Evolutionary conservation across 2,888 invertebrate species (phyloP), one percentile per base, ranked within the genome.

Genomic region (Apamea monoglypha): DNA sequence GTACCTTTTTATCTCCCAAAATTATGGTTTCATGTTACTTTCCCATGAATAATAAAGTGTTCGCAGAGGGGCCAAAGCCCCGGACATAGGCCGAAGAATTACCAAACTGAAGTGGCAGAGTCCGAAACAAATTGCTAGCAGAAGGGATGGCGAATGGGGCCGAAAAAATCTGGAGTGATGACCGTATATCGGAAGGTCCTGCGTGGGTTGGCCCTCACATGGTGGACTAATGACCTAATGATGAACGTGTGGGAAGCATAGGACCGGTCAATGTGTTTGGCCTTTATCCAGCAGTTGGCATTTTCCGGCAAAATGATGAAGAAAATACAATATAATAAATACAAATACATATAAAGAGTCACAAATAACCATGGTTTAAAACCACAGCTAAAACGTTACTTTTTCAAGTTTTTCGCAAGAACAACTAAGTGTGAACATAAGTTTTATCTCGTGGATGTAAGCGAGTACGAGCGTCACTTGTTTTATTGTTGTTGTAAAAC

Each of bases 401-500:
- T 67, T 78, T 66, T 74, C 68, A 70, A 79, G 68, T 81, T 67
- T 75, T 59, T 70, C 80, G 16, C 69, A 78, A 71, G 66, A 78
- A 82, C 80, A 86, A 84, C 75, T 74, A 74, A 80, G 81, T 81
- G 80, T 71, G 71, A 83, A 87, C 76, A 77, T 78, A 83, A 89
- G 87, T 88, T 86, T 88, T 86, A 89, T 89, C 88, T 85, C 32
- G 67, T 68, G 74, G 47, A 84, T 85, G 87, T 87, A 81, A 85
- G 80, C 74, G 66, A 73, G 83, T 85, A 89, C 79, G 78, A 85
- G 78, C 87, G 90, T 90, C 90, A 84, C 85, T 88, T 88, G 89
- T 91, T 92, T 92, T 92, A 92, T 92, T 91, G 91, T 90, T 88
- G 88, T 87, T 90, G 79, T 91, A 90, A 91, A 91, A 90, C 90